These are phyloP conservation scores for Crypturellus tataupa DNA, from an alignment of 2,797 vertebrate genomes.

Conservation along the genomic window DNA sequence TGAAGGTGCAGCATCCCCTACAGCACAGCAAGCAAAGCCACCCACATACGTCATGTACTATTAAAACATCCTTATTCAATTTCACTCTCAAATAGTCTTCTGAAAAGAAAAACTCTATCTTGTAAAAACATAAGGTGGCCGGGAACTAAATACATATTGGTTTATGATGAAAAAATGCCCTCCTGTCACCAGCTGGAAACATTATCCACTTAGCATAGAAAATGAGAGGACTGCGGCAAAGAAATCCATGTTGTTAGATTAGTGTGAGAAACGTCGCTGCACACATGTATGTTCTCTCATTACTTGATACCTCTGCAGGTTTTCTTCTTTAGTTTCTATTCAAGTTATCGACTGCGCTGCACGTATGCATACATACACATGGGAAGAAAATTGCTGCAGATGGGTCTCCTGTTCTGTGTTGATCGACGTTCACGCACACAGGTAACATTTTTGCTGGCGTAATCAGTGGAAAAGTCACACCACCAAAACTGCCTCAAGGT, in stretches of 20 bases:
- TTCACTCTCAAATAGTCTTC: slow-evolving; percentile 55
- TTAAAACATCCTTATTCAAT: slow-evolving; percentile 57
- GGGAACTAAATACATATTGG: slow-evolving; percentile 36
- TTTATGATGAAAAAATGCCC: slow-evolving; percentile 46
- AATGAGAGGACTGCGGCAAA: background rate
- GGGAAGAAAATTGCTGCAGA: background rate
- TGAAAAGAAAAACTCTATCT: slow-evolving; percentile 37
- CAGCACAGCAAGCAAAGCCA: slow-evolving; percentile 49
- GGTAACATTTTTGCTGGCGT: background rate
- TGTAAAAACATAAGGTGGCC: slow-evolving; percentile 28
- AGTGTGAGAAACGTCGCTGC: background rate
- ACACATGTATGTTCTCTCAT: background rate
- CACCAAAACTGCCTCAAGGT: background rate
- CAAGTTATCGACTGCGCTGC: background rate
- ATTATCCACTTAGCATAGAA: slow-evolving; percentile 15
- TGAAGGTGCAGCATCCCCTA: slow-evolving; percentile 41
- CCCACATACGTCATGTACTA: slow-evolving; percentile 35
- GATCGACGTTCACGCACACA: background rate
- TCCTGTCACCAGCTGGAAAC: slow-evolving; percentile 18
- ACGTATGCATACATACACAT: no score
- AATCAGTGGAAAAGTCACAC: slow-evolving; percentile 6
- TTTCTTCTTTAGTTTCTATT: slow-evolving; percentile 15
- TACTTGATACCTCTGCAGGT: background rate
- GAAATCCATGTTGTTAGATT: background rate
- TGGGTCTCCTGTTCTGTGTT: background rate